phyloP scores from a whole-genome alignment of 2,113 vertebrate species.

The Calypte anna region DNA sequence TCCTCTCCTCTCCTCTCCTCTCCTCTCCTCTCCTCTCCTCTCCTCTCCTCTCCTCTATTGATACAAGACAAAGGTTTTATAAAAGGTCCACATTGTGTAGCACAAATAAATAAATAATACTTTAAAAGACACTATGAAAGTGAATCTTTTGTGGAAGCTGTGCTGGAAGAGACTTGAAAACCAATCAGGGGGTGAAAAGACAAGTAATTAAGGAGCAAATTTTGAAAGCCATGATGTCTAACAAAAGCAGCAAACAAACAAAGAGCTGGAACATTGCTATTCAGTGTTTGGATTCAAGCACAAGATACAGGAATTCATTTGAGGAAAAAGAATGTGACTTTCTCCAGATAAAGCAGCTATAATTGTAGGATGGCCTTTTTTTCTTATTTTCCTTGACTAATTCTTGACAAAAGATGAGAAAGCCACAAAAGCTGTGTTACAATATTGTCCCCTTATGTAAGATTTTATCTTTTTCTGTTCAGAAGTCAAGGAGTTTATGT shows the following conservation, averaged over 20 bases:
- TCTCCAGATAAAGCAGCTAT: constrained; percentile 15
- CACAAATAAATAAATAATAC: constrained; percentile 43
- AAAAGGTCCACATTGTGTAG: neutral
- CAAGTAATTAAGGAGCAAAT: constrained; percentile 61
- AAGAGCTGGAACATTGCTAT: constrained; percentile 35
- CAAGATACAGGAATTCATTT: constrained; percentile 7
- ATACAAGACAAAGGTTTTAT: neutral
- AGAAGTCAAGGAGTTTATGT: neutral
- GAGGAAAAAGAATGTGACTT: constrained; percentile 12
- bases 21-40: too few species aligned
- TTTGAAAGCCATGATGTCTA: constrained; percentile 18
- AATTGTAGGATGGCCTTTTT: neutral
- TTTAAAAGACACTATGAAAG: neutral
- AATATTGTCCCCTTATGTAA: neutral
- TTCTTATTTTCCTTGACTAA: neutral
- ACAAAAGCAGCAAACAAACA: constrained; percentile 33
- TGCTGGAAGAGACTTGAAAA: constrained; percentile 1
- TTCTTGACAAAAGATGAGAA: neutral
- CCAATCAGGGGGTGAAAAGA: constrained; percentile 4
- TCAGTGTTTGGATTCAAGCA: constrained; percentile 40
- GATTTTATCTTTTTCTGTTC: neutral
- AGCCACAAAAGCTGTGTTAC: neutral
- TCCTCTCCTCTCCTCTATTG: neutral
- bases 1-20: too few species aligned
- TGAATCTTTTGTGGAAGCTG: constrained; percentile 13